These are phyloP conservation scores for Podarcis raffonei DNA, from an alignment of 2,113 vertebrate species.

Conservation along the genomic window DNA sequence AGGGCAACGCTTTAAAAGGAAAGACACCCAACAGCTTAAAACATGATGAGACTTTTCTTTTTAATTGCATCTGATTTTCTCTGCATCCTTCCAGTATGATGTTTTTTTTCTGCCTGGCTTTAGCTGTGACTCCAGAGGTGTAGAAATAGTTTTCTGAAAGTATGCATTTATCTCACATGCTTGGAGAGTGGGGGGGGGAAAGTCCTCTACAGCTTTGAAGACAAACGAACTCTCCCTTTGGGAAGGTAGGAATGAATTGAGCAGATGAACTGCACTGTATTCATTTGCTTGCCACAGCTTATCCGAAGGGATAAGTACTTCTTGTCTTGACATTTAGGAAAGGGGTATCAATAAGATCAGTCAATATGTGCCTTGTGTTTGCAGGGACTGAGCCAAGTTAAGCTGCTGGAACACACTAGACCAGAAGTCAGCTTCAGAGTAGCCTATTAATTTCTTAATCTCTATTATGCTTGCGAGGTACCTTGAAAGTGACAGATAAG, in stretches of 20 bases:
- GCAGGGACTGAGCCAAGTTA: not conserved
- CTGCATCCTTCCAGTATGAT: not conserved
- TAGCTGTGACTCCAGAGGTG: not conserved
- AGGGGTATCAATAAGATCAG: conserved; percentile 6
- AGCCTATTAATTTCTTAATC: conserved; percentile 32
- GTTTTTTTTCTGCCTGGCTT: not conserved
- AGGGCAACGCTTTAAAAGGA: not conserved
- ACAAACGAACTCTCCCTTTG: not conserved
- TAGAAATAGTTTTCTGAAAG: conserved; percentile 3
- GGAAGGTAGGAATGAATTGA: not conserved
- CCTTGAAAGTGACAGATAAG: conserved; percentile 4
- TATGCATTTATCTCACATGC: conserved; percentile 20
- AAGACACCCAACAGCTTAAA: not conserved
- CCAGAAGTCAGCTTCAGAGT: conserved; percentile 20
- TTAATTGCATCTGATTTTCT: not conserved
- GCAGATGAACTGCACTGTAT: not conserved
- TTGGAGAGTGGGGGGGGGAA: not conserved
- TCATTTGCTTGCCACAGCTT: not conserved
- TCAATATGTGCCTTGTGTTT: conserved; percentile 13
- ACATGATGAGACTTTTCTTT: not conserved
- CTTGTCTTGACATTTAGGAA: conserved; percentile 8
- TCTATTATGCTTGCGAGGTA: not conserved
- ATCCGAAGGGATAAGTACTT: not conserved
- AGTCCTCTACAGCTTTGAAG: conserved; percentile 4
- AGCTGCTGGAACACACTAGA: not conserved